Conservation (phyloP, 2,888 invertebrate genomes). For the Drosophila anomelani region DNA sequence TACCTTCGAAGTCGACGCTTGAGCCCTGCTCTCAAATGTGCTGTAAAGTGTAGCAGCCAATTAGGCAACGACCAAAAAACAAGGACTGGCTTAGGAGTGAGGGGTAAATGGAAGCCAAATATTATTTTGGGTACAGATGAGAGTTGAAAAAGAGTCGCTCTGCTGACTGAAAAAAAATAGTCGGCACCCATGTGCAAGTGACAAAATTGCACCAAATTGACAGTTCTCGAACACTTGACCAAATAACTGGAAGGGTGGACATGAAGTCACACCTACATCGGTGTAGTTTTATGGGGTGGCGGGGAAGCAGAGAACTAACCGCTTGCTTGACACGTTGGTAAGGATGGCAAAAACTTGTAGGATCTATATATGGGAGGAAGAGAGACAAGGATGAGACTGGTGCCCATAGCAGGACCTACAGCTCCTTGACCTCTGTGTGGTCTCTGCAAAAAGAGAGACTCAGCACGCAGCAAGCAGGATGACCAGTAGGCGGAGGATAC, state of each 20-base stretch:
- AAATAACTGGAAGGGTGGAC: constrained; percentile 57
- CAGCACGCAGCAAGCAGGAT: constrained; percentile 33
- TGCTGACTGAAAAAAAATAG: not conserved
- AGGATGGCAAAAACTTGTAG: constrained; percentile 15
- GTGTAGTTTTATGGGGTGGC: constrained; percentile 17
- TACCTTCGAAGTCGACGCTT: constrained; percentile 6
- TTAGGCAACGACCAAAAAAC: constrained; percentile 51
- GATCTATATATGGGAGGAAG: constrained; percentile 21
- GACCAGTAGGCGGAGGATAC: constrained; percentile 26
- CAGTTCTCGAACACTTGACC: constrained; percentile 60
- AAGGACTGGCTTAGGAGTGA: not conserved
- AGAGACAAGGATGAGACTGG: not conserved
- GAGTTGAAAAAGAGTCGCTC: not conserved
- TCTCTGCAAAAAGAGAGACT: constrained; percentile 41
- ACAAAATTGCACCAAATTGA: constrained; percentile 39
- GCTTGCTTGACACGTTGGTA: constrained; percentile 64
- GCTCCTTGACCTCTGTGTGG: constrained; percentile 47
- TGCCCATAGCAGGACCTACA: constrained; percentile 46
- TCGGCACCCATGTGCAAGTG: constrained; percentile 41
- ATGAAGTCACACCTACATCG: constrained; percentile 23
- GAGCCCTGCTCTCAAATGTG: constrained; percentile 17
- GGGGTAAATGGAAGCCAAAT: constrained; percentile 61
- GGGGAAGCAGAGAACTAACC: constrained; percentile 55
- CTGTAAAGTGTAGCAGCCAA: constrained; percentile 66
- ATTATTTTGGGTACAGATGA: constrained; percentile 55